A percentile compares a stretch with the other conserved stretches of the same genome.
Evolutionary conservation across 2,113 vertebrate genomes (phyloP).

Genomic region (Solenodon paradoxus): DNA sequence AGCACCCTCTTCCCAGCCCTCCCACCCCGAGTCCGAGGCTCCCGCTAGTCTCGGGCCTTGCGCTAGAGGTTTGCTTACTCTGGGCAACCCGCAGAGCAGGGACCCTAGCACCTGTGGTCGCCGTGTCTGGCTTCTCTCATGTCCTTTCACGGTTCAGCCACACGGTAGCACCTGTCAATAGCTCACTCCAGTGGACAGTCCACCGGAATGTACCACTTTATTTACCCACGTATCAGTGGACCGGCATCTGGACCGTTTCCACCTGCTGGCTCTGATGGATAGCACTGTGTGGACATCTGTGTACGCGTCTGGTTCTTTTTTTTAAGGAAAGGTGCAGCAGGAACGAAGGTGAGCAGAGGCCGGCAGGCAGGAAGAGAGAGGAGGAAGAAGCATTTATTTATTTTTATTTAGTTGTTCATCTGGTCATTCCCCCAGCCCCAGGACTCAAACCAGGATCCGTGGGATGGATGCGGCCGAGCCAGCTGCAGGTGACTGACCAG

Average conservation of each 20-base stretch:
- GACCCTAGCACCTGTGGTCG: neutral
- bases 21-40: neutral
- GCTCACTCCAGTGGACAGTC: too few species aligned
- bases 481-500: too few species aligned
- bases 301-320: too few species aligned
- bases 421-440: too few species aligned
- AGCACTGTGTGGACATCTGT: neutral
- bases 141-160: neutral
- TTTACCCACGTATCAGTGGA: neutral
- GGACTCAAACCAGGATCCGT: too few species aligned
- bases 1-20: neutral
- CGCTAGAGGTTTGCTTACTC: neutral
- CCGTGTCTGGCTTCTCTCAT: neutral
- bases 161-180: neutral
- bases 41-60: neutral
- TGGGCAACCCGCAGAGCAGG: neutral
- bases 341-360: too few species aligned
- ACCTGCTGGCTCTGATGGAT: neutral
- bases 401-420: too few species aligned
- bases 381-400: too few species aligned
- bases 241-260: neutral
- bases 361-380: too few species aligned
- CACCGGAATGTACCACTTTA: neutral
- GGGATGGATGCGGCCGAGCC: too few species aligned
- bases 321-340: too few species aligned